phyloP scores from a whole-genome alignment of 2,888 invertebrate genomes.

The Microchrysa polita region DNA sequence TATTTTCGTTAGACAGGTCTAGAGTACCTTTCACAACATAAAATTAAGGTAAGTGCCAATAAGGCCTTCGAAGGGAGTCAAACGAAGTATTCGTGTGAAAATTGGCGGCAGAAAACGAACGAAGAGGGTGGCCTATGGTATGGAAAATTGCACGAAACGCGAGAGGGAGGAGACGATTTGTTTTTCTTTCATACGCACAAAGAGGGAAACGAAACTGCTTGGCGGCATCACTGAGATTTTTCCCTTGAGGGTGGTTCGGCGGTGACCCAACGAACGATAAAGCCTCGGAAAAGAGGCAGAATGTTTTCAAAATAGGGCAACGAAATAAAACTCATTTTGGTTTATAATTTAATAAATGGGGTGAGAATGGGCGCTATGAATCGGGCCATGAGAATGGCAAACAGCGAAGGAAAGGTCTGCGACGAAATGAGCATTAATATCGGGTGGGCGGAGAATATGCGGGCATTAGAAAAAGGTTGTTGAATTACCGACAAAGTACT shows the following conservation, averaged over 20 bases:
- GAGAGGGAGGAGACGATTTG: conserved; percentile 7
- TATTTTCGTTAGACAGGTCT: conserved; percentile 44
- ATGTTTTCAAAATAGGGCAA: conserved; percentile 37
- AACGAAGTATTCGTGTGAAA: too few species aligned
- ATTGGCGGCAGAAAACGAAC: conserved; percentile 1
- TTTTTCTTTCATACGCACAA: not conserved
- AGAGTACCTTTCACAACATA: conserved; percentile 44
- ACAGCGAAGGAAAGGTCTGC: conserved; percentile 22
- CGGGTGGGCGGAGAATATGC: conserved; percentile 1
- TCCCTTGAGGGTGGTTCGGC: not conserved
- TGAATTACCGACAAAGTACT: conserved; percentile 21
- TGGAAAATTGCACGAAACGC: conserved; percentile 6
- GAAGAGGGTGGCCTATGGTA: not conserved
- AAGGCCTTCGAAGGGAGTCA: conserved; percentile 25
- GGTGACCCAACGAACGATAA: not conserved
- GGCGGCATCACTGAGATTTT: conserved; percentile 17
- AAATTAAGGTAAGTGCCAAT: conserved; percentile 45
- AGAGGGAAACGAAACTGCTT: conserved; percentile 5
- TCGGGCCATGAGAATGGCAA: not conserved
- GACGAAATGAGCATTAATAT: conserved; percentile 10
- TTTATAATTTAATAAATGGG: conserved; percentile 41
- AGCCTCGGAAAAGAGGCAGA: conserved; percentile 20
- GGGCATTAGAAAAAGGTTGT: conserved; percentile 19
- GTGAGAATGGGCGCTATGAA: not conserved
- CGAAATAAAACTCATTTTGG: conserved; percentile 43